These are phyloP conservation scores for Parapristionchus giblindavisi DNA, from an alignment of 2,888 invertebrate species.

Conservation along the genomic window DNA sequence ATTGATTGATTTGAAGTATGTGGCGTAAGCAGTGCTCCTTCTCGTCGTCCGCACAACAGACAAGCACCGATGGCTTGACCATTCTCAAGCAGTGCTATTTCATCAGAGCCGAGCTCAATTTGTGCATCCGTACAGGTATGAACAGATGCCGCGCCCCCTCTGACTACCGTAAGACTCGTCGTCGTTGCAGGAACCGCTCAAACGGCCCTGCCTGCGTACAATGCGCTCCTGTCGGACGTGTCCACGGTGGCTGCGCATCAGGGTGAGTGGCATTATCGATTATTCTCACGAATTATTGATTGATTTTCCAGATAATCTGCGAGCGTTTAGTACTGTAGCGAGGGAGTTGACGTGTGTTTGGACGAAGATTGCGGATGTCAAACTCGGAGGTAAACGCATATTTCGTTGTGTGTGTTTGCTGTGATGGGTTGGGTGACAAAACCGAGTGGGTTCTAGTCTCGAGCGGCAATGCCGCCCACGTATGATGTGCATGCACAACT, in stretches of 20 bases:
- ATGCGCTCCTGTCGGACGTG: slow-evolving; percentile 48
- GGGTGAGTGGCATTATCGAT: slow-evolving; percentile 9
- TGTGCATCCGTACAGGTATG: slow-evolving; percentile 35
- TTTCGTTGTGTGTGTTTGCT: neutral
- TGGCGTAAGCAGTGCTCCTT: slow-evolving; percentile 63
- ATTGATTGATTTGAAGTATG: slow-evolving; percentile 47
- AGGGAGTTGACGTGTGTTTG: slow-evolving; percentile 61
- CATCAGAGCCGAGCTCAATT: slow-evolving; percentile 28
- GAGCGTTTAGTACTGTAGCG: slow-evolving; percentile 51
- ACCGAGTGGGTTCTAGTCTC: too few relatives aligned
- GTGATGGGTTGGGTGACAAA: too few relatives aligned
- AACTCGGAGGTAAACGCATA: slow-evolving; percentile 46
- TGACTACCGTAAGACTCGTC: slow-evolving; percentile 28
- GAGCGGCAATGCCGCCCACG: too few relatives aligned
- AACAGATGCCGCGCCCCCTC: slow-evolving; percentile 25
- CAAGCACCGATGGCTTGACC: slow-evolving; percentile 15
- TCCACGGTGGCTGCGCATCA: slow-evolving; percentile 39
- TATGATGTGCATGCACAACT: too few relatives aligned
- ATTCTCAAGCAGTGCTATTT: slow-evolving; percentile 28
- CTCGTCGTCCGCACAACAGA: slow-evolving; percentile 43
- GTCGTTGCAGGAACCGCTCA: slow-evolving; percentile 36
- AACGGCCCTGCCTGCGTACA: slow-evolving; percentile 48
- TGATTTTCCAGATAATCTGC: slow-evolving; percentile 48
- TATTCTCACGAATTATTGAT: neutral
- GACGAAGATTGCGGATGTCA: slow-evolving; percentile 53